Conservation (phyloP, 2,888 invertebrate species). For the Phytoseiulus persimilis region DNA sequence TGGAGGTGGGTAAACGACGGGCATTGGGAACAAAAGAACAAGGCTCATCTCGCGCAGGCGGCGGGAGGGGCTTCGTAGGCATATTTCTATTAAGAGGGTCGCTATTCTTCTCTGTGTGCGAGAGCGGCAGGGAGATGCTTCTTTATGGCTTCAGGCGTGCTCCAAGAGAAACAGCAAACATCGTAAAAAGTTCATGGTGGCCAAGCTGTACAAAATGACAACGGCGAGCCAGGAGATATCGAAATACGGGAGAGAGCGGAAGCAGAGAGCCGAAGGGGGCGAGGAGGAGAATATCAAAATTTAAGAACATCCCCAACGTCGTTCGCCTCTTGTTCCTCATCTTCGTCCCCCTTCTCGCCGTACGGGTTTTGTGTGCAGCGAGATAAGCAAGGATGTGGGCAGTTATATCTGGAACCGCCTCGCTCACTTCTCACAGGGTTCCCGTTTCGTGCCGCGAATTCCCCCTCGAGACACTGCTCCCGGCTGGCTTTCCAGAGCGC, state of each 20-base stretch:
- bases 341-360: neutral
- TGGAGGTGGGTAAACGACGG: neutral
- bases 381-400: neutral
- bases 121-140: neutral
- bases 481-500: neutral
- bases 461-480: too few relatives aligned
- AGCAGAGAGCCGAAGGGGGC: neutral
- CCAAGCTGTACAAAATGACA: slow-evolving; percentile 32
- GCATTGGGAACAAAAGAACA: too few relatives aligned
- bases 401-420: neutral
- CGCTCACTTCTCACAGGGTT: too few relatives aligned
- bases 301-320: neutral
- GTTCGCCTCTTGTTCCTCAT: neutral
- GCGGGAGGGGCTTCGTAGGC: neutral
- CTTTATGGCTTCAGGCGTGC: slow-evolving; percentile 18
- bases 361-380: neutral
- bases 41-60: neutral
- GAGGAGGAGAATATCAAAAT: slow-evolving; percentile 26
- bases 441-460: neutral
- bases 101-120: neutral
- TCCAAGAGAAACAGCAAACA: slow-evolving; percentile 9
- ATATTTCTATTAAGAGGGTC: slow-evolving; percentile 29
- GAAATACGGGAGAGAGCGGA: neutral
- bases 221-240: slow-evolving; percentile 7
- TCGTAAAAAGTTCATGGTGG: slow-evolving; percentile 37